Conservation (phyloP, 64 coral and sea anemone species). For the Pachyseris speciosa region DNA sequence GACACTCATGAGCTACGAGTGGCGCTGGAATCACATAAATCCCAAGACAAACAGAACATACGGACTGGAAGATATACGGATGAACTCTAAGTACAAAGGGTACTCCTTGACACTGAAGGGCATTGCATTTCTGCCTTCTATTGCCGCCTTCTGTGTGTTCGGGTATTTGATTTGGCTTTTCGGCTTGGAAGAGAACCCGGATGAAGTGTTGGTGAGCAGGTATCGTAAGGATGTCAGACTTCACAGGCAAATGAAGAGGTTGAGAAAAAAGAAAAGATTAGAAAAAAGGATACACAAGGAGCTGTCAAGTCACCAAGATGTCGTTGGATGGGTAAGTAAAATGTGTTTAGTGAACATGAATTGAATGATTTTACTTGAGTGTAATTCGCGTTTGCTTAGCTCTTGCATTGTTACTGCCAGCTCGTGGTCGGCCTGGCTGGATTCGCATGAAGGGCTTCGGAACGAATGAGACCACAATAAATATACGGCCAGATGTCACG, state of each 20-base stretch:
- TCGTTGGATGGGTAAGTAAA: slow-evolving; percentile 24
- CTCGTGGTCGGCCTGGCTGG: no score
- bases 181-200: slow-evolving; percentile 86
- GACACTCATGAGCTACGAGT: slow-evolving; percentile 74
- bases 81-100: slow-evolving; percentile 88
- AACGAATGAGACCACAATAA: no score
- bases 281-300: slow-evolving; percentile 34
- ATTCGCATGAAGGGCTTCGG: no score
- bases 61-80: slow-evolving; percentile 73
- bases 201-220: slow-evolving; percentile 78
- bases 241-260: slow-evolving; percentile 69
- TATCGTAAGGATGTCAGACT: slow-evolving; percentile 79
- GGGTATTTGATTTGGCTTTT: slow-evolving; percentile 89
- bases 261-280: slow-evolving; percentile 41
- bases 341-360: background rate
- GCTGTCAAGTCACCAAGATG: background rate
- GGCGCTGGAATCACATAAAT: slow-evolving; percentile 79
- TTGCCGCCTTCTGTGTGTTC: slow-evolving; percentile 80
- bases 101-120: slow-evolving; percentile 83
- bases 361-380: no score
- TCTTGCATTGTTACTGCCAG: no score
- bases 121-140: slow-evolving; percentile 82
- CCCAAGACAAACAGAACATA: slow-evolving; percentile 84
- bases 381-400: no score
- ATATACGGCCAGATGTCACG: no score